phyloP scores from a whole-genome alignment of 1,140 invertebrate genomes.

The Pogonomyrmex barbatus region DNA sequence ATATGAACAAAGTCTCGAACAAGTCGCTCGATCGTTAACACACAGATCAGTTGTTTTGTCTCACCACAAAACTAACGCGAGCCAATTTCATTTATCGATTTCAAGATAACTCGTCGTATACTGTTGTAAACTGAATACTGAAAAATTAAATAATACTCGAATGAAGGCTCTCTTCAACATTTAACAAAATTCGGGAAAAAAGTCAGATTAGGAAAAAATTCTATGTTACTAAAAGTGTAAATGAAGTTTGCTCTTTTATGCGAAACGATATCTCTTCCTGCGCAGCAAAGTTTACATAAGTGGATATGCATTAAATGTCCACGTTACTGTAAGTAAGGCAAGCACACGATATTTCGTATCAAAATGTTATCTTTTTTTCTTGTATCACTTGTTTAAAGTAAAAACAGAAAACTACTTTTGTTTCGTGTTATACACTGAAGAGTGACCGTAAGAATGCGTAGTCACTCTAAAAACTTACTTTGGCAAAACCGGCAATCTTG shows the following conservation, averaged over 20 bases:
- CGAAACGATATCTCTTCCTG: neutral
- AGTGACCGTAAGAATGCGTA: neutral
- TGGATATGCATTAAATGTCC: slow-evolving; percentile 23
- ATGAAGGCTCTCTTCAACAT: neutral
- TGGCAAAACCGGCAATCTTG: neutral
- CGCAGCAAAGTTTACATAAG: slow-evolving; percentile 6
- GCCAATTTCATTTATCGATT: neutral
- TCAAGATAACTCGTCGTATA: neutral
- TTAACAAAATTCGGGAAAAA: neutral
- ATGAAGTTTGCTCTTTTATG: neutral
- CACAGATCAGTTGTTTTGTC: neutral
- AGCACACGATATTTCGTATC: neutral
- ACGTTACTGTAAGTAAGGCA: neutral
- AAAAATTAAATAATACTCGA: neutral
- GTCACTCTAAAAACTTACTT: neutral
- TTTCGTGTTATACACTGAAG: neutral
- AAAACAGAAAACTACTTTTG: slow-evolving; percentile 2
- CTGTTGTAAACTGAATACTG: neutral
- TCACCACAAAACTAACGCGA: neutral
- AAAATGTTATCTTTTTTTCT: slow-evolving; percentile 16
- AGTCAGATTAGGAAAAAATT: neutral
- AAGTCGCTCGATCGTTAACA: neutral
- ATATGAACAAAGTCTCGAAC: neutral
- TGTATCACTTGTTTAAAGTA: neutral
- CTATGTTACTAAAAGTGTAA: neutral